Conservation (phyloP, 2,888 invertebrate species). For the Malachius bipustulatus region DNA sequence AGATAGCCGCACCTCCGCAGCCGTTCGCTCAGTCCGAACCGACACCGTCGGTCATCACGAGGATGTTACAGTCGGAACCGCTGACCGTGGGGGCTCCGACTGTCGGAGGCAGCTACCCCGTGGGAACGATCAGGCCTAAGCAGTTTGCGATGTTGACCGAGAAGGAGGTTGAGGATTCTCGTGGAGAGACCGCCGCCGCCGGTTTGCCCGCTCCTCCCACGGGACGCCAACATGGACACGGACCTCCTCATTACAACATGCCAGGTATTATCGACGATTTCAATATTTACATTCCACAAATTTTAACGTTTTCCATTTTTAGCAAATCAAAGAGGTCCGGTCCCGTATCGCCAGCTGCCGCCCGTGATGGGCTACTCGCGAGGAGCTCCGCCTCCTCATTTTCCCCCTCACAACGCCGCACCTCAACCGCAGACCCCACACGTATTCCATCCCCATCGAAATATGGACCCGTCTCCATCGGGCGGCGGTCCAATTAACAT, state of each 20-base stretch:
- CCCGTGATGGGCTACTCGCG: constrained; percentile 10
- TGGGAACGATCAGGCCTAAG: constrained; percentile 28
- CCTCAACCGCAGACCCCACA: constrained; percentile 27
- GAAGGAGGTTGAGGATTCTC: constrained; percentile 23
- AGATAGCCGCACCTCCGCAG: constrained; percentile 40
- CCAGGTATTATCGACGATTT: too few species aligned
- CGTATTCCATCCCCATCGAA: constrained; percentile 39
- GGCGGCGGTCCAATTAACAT: constrained; percentile 42
- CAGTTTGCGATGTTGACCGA: constrained; percentile 29
- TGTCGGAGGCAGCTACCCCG: constrained; percentile 20
- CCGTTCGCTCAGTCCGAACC: constrained; percentile 40
- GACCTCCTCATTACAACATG: too few species aligned
- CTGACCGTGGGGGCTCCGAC: constrained; percentile 19
- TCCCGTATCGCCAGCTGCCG: too few species aligned
- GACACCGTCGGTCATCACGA: constrained; percentile 48
- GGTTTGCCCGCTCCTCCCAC: too few species aligned
- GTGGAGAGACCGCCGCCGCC: constrained; percentile 11
- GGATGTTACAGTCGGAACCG: constrained; percentile 46
- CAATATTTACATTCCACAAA: too few species aligned
- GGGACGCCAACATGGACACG: too few species aligned
- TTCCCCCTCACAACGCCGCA: constrained; percentile 8
- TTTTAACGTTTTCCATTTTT: too few species aligned
- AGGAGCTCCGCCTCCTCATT: constrained; percentile 12
- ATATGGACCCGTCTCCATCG: constrained; percentile 43
- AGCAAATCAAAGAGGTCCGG: too few species aligned